phyloP scores from a whole-genome alignment of 2,888 invertebrate species.

The Rhamnusium bicolor region DNA sequence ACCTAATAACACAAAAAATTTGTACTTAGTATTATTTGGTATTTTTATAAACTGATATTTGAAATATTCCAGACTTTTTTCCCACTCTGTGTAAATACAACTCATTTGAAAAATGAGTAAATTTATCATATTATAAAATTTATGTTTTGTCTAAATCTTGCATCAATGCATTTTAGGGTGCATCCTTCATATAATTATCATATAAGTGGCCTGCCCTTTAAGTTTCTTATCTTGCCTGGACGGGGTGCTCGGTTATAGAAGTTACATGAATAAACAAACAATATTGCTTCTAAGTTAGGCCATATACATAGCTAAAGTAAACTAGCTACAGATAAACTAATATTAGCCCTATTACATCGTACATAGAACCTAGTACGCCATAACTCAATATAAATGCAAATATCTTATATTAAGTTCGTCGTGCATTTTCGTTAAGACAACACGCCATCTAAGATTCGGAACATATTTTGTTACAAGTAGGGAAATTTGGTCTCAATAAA shows the following conservation, averaged over 20 bases:
- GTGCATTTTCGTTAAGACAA: conserved; percentile 70
- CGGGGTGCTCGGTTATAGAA: conserved; percentile 49
- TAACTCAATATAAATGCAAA: conserved; percentile 72
- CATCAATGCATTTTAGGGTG: not conserved
- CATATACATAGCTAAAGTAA: conserved; percentile 69
- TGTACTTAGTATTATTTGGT: too few relatives aligned
- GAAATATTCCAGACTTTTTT: too few relatives aligned
- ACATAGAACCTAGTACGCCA: conserved; percentile 64
- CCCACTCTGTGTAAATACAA: too few relatives aligned
- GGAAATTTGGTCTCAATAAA: conserved; percentile 39
- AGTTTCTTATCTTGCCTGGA: conserved; percentile 54
- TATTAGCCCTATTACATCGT: conserved; percentile 68
- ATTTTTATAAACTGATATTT: too few relatives aligned
- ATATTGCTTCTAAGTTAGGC: conserved; percentile 65
- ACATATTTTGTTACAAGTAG: conserved; percentile 50
- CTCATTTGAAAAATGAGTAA: too few relatives aligned
- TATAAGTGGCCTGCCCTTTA: conserved; percentile 31
- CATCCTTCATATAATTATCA: not conserved
- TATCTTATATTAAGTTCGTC: conserved; percentile 70
- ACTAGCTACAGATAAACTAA: conserved; percentile 69
- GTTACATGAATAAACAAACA: conserved; percentile 65
- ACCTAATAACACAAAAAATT: too few relatives aligned
- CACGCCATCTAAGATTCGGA: conserved; percentile 62
- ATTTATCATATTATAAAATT: too few relatives aligned
- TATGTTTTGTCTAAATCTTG: too few relatives aligned